These are phyloP conservation scores for Anhinga rufa DNA, from an alignment of 2,113 vertebrate genomes.

Conservation along the genomic window DNA sequence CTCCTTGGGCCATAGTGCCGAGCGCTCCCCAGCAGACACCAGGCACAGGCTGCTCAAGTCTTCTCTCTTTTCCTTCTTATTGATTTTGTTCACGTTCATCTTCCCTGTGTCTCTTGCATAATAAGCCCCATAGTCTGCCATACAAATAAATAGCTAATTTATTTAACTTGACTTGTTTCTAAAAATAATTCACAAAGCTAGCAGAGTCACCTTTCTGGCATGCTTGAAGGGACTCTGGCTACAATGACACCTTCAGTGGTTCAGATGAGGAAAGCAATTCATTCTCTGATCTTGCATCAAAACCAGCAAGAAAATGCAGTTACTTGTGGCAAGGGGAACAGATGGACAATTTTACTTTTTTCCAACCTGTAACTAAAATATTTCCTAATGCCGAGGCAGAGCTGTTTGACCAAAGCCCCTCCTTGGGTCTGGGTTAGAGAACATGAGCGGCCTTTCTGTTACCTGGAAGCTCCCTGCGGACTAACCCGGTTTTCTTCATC, in stretches of 20 bases:
- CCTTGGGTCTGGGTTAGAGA: neutral
- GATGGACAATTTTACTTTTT: neutral
- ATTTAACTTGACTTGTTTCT: neutral
- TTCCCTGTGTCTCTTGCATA: neutral
- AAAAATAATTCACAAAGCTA: neutral
- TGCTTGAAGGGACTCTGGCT: neutral
- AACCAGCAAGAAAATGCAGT: neutral
- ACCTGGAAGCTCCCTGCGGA: neutral
- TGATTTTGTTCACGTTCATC: neutral
- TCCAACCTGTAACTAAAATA: neutral
- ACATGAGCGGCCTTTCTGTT: neutral
- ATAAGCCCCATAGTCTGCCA: neutral
- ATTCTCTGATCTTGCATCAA: neutral
- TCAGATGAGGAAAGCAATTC: neutral
- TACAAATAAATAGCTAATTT: neutral
- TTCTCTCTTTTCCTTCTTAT: neutral
- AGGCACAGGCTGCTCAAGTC: neutral
- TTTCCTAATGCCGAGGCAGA: neutral
- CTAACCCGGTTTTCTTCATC: neutral
- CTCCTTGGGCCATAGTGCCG: fast-evolving
- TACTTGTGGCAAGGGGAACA: neutral
- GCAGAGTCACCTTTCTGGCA: neutral
- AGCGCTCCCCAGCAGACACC: neutral
- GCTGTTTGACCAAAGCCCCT: neutral
- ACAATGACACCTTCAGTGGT: neutral